Conservation (phyloP, 1,140 invertebrate genomes). For the Aphelenchoides besseyi region DNA sequence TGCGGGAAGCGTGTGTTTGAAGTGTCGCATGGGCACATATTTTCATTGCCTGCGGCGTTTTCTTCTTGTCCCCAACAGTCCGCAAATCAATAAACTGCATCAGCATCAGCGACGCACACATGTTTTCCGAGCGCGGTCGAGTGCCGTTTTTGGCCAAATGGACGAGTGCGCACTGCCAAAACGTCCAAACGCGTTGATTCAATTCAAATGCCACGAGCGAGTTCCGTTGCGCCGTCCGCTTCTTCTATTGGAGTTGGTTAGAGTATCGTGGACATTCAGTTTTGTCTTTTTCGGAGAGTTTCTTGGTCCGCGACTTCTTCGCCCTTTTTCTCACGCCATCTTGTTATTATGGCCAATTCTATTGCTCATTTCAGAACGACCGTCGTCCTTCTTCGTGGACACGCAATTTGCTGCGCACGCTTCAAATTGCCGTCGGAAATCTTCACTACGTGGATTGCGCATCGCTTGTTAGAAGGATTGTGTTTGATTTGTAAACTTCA, state of each 20-base stretch:
- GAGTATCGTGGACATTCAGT: too few relatives aligned
- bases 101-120: not conserved
- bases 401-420: too few relatives aligned
- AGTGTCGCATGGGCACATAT: not conserved
- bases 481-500: too few relatives aligned
- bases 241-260: too few relatives aligned
- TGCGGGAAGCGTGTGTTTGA: not conserved
- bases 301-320: too few relatives aligned
- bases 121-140: not conserved
- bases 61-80: not conserved
- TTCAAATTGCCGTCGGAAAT: constrained; percentile 1
- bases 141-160: too few relatives aligned
- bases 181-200: too few relatives aligned
- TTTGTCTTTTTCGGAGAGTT: too few relatives aligned
- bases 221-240: not conserved
- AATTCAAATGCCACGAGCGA: not conserved
- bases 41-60: not conserved
- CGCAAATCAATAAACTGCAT: not conserved
- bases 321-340: not conserved
- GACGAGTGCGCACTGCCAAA: too few relatives aligned
- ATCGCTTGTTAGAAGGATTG: too few relatives aligned
- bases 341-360: not conserved
- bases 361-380: not conserved
- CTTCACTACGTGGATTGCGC: too few relatives aligned
- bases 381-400: too few relatives aligned